phyloP scores from a whole-genome alignment of 2,888 invertebrate genomes.

The Plagodis dolabraria region DNA sequence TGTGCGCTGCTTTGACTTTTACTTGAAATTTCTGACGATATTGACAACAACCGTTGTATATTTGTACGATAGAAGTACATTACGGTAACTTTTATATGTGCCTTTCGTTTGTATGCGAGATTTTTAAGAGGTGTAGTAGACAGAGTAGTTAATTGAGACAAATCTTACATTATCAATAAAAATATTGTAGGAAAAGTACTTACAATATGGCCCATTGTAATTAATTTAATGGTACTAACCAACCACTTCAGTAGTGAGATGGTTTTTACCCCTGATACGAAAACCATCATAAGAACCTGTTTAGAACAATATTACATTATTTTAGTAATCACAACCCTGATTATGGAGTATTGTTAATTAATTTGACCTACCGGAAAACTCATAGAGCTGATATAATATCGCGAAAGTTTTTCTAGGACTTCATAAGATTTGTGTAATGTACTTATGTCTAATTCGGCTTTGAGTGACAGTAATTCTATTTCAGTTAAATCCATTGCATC shows the following conservation, averaged over 20 bases:
- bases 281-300: constrained; percentile 59
- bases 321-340: neutral
- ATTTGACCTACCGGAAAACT: constrained; percentile 57
- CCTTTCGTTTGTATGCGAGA: too few relatives aligned
- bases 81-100: too few relatives aligned
- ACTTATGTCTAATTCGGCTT: constrained; percentile 50
- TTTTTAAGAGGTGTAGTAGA: too few relatives aligned
- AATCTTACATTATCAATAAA: too few relatives aligned
- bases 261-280: constrained; percentile 57
- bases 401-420: constrained; percentile 58
- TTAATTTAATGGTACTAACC: constrained; percentile 47
- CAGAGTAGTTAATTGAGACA: too few relatives aligned
- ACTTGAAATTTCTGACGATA: too few relatives aligned
- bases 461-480: constrained; percentile 54
- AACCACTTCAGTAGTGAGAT: constrained; percentile 57
- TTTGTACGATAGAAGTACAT: too few relatives aligned
- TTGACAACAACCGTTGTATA: too few relatives aligned
- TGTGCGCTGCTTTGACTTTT: too few relatives aligned
- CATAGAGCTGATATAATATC: constrained; percentile 59
- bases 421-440: constrained; percentile 63
- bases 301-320: constrained; percentile 23
- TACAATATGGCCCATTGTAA: neutral
- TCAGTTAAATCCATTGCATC: constrained; percentile 32
- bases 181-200: neutral
- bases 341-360: neutral